Conservation (phyloP, 2,113 vertebrate species). For the Chamaetylas fuelleborni region DNA sequence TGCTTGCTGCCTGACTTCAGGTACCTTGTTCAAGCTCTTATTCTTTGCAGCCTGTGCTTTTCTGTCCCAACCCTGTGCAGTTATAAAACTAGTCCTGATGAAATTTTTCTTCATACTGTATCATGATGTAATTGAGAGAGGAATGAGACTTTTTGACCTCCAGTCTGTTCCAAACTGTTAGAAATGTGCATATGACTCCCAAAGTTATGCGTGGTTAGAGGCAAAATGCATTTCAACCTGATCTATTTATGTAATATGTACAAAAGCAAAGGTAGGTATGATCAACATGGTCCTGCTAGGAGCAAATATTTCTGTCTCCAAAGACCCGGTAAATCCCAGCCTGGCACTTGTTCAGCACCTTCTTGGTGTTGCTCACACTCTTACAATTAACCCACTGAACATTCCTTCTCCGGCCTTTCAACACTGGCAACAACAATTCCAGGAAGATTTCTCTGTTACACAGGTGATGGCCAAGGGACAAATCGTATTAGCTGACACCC, state of each 20-base stretch:
- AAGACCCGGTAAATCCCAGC: neutral
- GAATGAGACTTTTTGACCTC: neutral
- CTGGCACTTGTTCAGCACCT: neutral
- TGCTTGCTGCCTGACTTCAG: neutral
- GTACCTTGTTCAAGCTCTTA: neutral
- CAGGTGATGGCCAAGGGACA: slow-evolving; percentile 76
- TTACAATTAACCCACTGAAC: neutral
- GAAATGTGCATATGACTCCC: neutral
- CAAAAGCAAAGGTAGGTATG: neutral
- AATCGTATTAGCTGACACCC: slow-evolving; percentile 43
- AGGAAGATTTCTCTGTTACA: slow-evolving; percentile 4
- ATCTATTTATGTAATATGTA: neutral
- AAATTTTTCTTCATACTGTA: neutral
- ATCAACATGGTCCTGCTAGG: neutral
- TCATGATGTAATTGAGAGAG: neutral
- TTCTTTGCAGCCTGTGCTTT: neutral
- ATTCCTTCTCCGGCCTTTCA: neutral
- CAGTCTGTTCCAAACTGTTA: neutral
- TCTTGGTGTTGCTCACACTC: neutral
- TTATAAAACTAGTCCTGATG: neutral
- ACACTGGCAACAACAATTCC: neutral
- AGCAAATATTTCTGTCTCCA: neutral
- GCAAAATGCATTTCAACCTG: neutral
- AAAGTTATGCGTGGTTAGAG: neutral
- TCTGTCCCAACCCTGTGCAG: neutral